phyloP scores from a whole-genome alignment of 1,140 invertebrate species.

The Megalopta genalis region DNA sequence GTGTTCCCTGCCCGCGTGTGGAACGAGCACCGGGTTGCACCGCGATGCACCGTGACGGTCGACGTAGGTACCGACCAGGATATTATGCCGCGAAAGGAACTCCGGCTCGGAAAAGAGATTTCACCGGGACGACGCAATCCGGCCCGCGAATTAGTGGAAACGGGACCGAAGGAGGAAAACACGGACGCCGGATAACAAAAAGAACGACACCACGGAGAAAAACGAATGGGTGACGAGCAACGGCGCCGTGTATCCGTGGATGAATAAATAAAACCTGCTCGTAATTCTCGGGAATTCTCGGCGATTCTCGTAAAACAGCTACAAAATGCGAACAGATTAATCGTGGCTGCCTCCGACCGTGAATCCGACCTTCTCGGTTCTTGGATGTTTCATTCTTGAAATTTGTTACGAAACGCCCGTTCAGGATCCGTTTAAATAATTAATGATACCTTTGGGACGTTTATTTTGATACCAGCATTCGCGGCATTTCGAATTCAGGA shows the following conservation, averaged over 20 bases:
- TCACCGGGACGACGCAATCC: slow-evolving; percentile 19
- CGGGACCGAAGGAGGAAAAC: slow-evolving; percentile 1
- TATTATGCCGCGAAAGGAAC: slow-evolving; percentile 20
- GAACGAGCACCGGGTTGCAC: too few species aligned
- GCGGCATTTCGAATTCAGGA: too few species aligned
- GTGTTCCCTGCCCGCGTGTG: too few species aligned
- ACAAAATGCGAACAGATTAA: neutral
- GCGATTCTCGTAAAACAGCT: neutral
- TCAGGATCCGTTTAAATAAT: too few species aligned
- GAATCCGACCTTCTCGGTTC: neutral
- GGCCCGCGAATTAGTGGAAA: slow-evolving; percentile 18
- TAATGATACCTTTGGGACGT: too few species aligned
- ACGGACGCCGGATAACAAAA: slow-evolving; percentile 11
- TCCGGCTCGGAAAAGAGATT: slow-evolving; percentile 30
- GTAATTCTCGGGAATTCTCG: slow-evolving; percentile 1
- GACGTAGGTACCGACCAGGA: slow-evolving; percentile 6
- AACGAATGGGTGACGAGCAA: neutral
- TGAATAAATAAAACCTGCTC: slow-evolving; percentile 8
- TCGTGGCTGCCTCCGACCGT: neutral
- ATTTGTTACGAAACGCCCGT: too few species aligned
- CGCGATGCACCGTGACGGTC: neutral
- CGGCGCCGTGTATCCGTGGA: neutral
- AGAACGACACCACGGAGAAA: neutral
- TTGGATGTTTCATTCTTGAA: too few species aligned
- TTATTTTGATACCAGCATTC: too few species aligned